Evolutionary conservation across 2,113 vertebrate species (phyloP).

Genomic region (Acrocephalus kingi): DNA sequence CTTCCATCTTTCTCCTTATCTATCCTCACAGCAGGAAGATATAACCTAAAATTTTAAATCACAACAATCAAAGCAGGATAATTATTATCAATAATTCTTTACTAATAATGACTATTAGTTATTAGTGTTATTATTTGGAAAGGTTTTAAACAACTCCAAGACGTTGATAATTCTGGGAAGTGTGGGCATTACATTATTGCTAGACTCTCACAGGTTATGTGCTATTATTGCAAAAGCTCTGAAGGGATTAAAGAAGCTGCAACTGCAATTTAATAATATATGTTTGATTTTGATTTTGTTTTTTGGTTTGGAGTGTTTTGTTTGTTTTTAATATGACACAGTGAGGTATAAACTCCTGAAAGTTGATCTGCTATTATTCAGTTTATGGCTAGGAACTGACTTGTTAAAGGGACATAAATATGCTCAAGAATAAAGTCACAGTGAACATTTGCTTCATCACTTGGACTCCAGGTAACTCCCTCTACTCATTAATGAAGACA

Average conservation of each 20-base stretch:
- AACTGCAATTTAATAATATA: not conserved
- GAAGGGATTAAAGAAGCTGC: not conserved
- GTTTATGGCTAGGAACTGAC: not conserved
- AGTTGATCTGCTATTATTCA: fast-evolving
- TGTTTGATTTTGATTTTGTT: not conserved
- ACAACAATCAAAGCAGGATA: not conserved
- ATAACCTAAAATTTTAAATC: not conserved
- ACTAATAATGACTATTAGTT: not conserved
- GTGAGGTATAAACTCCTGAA: not conserved
- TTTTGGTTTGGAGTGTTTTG: not conserved
- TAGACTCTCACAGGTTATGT: not conserved
- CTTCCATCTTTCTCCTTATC: not conserved
- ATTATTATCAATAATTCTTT: not conserved
- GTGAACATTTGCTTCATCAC: not conserved
- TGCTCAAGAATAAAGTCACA: not conserved
- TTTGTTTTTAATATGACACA: not conserved
- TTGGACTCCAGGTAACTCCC: not conserved
- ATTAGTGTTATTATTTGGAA: not conserved
- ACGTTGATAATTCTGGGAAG: not conserved
- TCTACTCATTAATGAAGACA: not conserved
- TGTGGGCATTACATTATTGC: not conserved
- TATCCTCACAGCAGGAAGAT: not conserved
- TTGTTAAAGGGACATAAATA: not conserved
- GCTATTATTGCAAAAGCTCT: not conserved
- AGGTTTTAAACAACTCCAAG: not conserved